Conservation (phyloP, 53 echinoderm and acorn worm species). For the Luidia sarsii region DNA sequence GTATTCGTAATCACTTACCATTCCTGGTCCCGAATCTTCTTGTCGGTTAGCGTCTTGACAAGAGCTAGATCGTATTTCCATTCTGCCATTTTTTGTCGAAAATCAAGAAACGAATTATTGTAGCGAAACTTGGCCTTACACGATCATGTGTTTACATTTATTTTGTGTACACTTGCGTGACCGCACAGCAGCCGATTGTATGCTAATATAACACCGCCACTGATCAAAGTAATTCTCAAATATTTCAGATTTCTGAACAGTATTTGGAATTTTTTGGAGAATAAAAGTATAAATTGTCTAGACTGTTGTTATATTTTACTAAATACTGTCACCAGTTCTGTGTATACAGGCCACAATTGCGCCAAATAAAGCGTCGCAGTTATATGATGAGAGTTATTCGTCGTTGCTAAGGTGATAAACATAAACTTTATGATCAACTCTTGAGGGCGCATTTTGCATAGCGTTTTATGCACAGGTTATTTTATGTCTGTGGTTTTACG, state of each 20-base stretch:
- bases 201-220: conserved; percentile 23
- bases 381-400: background rate
- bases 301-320: no score
- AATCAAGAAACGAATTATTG: no score
- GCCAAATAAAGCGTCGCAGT: no score
- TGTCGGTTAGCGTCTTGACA: conserved; percentile 81
- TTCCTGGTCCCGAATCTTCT: conserved; percentile 83
- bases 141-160: no score
- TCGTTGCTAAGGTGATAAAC: conserved; percentile 9
- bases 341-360: no score
- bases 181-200: conserved; percentile 40
- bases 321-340: no score
- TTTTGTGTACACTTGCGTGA: conserved; percentile 7
- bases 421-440: background rate
- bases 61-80: conserved; percentile 91
- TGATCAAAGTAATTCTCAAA: conserved; percentile 9
- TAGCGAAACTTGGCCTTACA: no score
- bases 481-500: no score
- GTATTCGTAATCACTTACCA: conserved; percentile 83
- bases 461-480: no score
- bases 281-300: no score
- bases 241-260: no score
- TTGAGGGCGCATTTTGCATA: conserved; percentile 5
- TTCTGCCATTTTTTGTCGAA: conserved; percentile 95
- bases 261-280: no score